A percentile compares a stretch with the other conserved stretches of the same genome.
These are phyloP conservation scores for Archivesica marissinica DNA, from an alignment of 1,140 invertebrate species.

Conservation along the genomic window DNA sequence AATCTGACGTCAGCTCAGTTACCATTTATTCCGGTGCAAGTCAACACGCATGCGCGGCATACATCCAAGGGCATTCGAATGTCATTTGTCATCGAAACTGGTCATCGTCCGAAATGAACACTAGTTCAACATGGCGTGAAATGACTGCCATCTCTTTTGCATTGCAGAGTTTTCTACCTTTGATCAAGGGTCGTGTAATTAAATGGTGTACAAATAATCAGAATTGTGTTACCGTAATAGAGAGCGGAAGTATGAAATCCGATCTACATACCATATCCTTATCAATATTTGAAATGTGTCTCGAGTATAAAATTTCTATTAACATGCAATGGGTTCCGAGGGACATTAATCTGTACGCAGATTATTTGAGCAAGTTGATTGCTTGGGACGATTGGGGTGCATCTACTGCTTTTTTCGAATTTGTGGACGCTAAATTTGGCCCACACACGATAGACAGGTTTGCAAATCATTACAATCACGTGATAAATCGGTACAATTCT, in stretches of 20 bases:
- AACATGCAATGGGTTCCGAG: conserved; percentile 40
- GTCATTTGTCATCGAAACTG: conserved; percentile 43
- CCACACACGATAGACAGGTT: conserved; percentile 34
- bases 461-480: conserved; percentile 36
- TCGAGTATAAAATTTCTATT: neutral
- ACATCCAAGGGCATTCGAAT: neutral
- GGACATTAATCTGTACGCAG: neutral
- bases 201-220: neutral
- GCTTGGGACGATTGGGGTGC: conserved; percentile 16
- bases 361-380: conserved; percentile 24
- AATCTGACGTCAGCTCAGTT: neutral
- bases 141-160: conserved; percentile 7
- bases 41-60: conserved; percentile 20
- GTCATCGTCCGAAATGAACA: conserved; percentile 7
- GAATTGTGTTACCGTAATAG: neutral
- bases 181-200: neutral
- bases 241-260: neutral
- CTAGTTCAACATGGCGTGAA: conserved; percentile 10
- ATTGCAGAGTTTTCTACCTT: neutral
- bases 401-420: neutral
- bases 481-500: conserved; percentile 9
- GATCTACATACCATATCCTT: conserved; percentile 28
- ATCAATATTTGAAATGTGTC: conserved; percentile 33
- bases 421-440: conserved; percentile 9
- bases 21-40: conserved; percentile 39